These are phyloP conservation scores for Etheostoma spectabile DNA, from an alignment of 2,113 vertebrate species.

Conservation along the genomic window DNA sequence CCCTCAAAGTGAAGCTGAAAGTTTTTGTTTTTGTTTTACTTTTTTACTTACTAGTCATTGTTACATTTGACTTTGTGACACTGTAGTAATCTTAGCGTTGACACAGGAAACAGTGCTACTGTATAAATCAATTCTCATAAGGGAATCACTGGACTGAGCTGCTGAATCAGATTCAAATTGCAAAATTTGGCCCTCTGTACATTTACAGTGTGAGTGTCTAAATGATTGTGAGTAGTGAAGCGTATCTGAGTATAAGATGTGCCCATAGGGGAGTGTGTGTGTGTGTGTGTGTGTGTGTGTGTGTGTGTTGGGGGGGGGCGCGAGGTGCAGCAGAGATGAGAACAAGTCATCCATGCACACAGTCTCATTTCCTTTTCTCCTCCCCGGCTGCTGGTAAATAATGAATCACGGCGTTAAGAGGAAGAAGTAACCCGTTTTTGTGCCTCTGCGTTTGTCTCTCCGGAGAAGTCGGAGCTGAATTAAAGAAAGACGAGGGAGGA, in stretches of 20 bases:
- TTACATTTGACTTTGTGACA: neutral
- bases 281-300: conserved; percentile 5
- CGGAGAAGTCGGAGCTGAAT: conserved; percentile 18
- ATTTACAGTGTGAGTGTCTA: neutral
- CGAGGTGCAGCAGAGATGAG: conserved; percentile 34
- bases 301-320: neutral
- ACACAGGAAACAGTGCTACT: neutral
- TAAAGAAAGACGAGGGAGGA: conserved; percentile 25
- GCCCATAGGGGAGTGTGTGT: neutral
- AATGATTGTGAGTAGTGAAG: neutral
- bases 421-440: conserved; percentile 42
- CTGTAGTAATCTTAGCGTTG: neutral
- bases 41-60: neutral
- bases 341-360: conserved; percentile 42
- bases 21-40: neutral
- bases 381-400: conserved; percentile 65
- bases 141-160: neutral
- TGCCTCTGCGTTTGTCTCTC: conserved; percentile 18
- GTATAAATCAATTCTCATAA: neutral
- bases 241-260: neutral
- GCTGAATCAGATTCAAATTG: neutral
- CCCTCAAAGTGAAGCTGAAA: neutral
- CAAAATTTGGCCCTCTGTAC: neutral
- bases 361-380: conserved; percentile 45
- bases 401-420: conserved; percentile 56